Evolutionary conservation across 2,888 invertebrate species (phyloP), one percentile per base, ranked within the genome.

Genomic region (Mythimna ferrago): DNA sequence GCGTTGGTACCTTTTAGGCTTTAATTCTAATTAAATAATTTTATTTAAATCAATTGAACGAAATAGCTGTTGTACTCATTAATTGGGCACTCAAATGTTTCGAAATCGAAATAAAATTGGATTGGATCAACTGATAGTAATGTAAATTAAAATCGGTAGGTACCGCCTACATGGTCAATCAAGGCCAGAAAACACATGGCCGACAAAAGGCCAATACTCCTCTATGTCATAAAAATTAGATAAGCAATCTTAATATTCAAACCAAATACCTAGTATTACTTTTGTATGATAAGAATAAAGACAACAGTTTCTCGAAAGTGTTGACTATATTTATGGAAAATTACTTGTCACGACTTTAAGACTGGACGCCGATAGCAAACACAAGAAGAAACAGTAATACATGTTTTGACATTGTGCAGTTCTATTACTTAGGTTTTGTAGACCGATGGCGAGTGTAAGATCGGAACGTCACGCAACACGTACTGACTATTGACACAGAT

Each of bases 401-500:
- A 16, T 67, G 48, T 51, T 41, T 61, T 66, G 51, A 77, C 53
- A 62, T 64, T 72, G 56, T 72, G 41, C 67, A 51, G 44, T 64
- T 66, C 56, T 63, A 51, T n/a, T 65, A 62, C 62, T 63, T 67
- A 58, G 66, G 53, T 63, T 67, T 58, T 41, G 73, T 74, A 61
- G 64, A 68, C 57, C 54, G 56, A 51, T 61, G 41, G 35, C 56
- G 58, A 66, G 48, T 60, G 66, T 73, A 73, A 73, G 78, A 76
- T 68, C 56, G 65, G 54, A 63, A 66, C 73, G 69, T 81, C 71
- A 73, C 69, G 76, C 61, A 73, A 65, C 72, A 72, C 71, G 56
- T 73, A 76, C 57, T 73, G 75, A 83, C 53, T 87, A 78, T 87
- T 87, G 85, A 87, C 88, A 87, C 87, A 87, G 88, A 82, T 87